These are phyloP conservation scores for Xenus cinereus DNA, from an alignment of 2,113 vertebrate genomes.

Conservation along the genomic window DNA sequence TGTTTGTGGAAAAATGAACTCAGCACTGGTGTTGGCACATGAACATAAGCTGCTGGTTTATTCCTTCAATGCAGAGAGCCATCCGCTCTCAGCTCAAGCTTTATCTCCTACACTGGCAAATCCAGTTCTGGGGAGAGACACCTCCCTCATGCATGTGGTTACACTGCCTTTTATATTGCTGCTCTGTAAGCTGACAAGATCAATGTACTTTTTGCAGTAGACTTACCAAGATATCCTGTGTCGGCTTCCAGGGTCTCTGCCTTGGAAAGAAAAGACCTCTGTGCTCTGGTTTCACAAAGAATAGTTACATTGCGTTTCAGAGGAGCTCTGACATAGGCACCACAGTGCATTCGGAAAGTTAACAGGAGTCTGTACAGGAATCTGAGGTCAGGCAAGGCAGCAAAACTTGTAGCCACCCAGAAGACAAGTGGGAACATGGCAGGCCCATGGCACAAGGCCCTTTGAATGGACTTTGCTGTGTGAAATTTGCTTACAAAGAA, in stretches of 20 bases:
- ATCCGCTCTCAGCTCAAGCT: neutral
- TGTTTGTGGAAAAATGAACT: neutral
- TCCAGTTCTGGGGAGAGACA: neutral
- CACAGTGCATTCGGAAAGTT: neutral
- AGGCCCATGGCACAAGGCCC: neutral
- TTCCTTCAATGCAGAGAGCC: neutral
- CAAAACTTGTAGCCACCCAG: neutral
- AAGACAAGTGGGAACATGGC: neutral
- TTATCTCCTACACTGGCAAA: neutral
- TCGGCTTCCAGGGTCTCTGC: neutral
- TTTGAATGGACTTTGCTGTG: neutral
- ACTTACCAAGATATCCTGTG: neutral
- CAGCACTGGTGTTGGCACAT: neutral
- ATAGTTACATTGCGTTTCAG: neutral
- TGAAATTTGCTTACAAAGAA: neutral
- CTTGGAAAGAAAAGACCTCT: neutral
- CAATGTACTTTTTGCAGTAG: neutral
- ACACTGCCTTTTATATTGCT: neutral
- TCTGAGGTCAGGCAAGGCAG: neutral
- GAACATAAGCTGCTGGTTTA: neutral
- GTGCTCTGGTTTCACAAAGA: neutral
- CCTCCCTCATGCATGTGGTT: neutral
- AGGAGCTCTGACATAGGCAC: neutral
- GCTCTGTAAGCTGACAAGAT: neutral
- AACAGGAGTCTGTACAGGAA: neutral